Conservation (phyloP, 2,797 vertebrate genomes). For the Alcedo quadribrachys region DNA sequence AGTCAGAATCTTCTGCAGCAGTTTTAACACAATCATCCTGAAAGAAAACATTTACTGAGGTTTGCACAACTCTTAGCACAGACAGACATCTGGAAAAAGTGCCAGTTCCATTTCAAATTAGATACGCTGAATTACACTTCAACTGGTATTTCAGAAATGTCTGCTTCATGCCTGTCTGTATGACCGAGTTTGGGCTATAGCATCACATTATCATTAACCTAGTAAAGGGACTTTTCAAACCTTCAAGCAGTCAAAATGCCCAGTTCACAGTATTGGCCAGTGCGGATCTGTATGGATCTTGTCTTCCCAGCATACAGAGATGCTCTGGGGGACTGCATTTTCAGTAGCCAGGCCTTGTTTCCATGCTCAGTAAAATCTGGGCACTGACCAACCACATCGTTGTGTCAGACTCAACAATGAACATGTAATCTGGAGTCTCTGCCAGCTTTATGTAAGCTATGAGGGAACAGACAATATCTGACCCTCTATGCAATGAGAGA, state of each 20-base stretch:
- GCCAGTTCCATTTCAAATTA: fast-evolving
- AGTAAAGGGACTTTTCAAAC: not conserved
- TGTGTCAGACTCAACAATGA: not conserved
- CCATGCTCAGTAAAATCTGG: not conserved
- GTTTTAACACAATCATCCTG: not conserved
- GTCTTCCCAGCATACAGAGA: not conserved
- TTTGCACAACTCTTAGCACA: not conserved
- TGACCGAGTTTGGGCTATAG: not conserved
- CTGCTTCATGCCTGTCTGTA: fast-evolving
- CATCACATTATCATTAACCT: not conserved
- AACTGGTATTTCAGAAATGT: not conserved
- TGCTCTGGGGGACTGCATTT: not conserved
- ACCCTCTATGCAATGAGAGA: not conserved
- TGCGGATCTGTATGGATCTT: not conserved
- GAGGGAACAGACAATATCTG: not conserved
- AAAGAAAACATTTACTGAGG: not conserved
- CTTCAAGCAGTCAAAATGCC: not conserved
- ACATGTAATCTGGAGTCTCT: not conserved
- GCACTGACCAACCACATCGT: not conserved
- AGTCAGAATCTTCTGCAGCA: not conserved
- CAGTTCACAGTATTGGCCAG: not conserved
- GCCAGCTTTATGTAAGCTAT: not conserved
- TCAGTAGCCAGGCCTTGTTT: not conserved
- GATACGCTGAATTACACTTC: not conserved
- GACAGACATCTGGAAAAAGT: not conserved